phyloP scores from a whole-genome alignment of 2,113 vertebrate species.

The Platysteira castanea region DNA sequence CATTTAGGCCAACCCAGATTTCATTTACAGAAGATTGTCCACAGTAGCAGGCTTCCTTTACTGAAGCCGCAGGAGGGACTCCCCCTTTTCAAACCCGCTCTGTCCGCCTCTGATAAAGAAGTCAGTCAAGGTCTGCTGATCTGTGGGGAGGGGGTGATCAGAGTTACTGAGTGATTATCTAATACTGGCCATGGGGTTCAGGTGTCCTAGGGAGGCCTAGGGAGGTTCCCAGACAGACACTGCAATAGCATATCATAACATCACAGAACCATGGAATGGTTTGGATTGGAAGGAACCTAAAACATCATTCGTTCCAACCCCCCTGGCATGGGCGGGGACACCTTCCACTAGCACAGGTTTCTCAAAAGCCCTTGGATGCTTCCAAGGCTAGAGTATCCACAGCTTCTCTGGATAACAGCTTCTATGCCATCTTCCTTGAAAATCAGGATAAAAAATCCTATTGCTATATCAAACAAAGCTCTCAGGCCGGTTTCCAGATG shows the following conservation, averaged over 20 bases:
- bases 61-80: not conserved
- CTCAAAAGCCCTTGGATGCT: not conserved
- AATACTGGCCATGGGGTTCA: not conserved
- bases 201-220: not conserved
- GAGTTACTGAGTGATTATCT: not conserved
- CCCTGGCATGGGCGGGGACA: rapidly evolving
- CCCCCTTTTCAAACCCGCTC: rapidly evolving
- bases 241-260: not conserved
- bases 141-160: not conserved
- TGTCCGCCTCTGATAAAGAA: not conserved
- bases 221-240: not conserved
- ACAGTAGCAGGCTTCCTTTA: not conserved
- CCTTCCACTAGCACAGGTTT: not conserved
- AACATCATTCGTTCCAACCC: not conserved
- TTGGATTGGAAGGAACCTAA: not conserved
- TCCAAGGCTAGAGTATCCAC: not conserved
- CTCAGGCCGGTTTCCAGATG: not conserved
- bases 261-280: rapidly evolving
- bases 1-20: not conserved
- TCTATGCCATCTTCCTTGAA: not conserved
- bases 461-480: not conserved
- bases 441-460: not conserved
- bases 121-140: not conserved
- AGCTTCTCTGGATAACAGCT: not conserved
- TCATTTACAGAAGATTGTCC: not conserved